Evolutionary conservation across 2,888 invertebrate genomes (phyloP), one percentile per base, ranked within the genome.

Genomic region (Eudasyphora cyanicolor): DNA sequence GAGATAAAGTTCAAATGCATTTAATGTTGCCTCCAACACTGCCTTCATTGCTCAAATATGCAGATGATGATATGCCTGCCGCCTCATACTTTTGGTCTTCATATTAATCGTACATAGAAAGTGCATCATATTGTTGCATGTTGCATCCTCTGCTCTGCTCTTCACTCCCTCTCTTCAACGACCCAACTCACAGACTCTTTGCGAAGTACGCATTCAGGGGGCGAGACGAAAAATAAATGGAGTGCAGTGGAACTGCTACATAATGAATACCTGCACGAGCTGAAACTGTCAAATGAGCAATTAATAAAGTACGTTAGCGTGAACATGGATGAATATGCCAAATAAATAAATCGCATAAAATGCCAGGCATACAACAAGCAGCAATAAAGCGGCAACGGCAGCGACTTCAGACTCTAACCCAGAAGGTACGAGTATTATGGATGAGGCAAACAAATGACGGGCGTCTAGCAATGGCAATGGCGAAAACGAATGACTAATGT

Each of bases 281-380:
- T 78, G 77, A 75, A 84, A 85, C 85, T 86, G 86, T 86, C 86
- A 86, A 85, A 86, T 85, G 85, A 85, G 85, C 85, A 86, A 86
- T 86, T 86, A 86, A 86, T 85, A 86, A 86, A 82, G 79, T 82
- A 86, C 86, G 84, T 82, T 84, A 85, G 86, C 86, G 86, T 86
- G 85, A 85, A 85, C 82, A 86, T 82, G 74, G 70, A 78, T 69
- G 77, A 75, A 64, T 85, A 82, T 82, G 80, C 73, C 78, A 82
- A 82, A 82, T 60, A 76, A 81, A 73, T 49, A 73, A 38, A 29
- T 57, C 12, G 24, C 69, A 49, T n/a, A n/a, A n/a, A 69, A 69
- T 69, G 45, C 24, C n/a, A 14, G 8, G 57, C 49, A 45, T n/a
- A n/a, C 14, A 49, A 49, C 42, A n/a, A n/a, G n/a, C n/a, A n/a